Percentiles rank a stretch among this genome's conserved stretches.
These are phyloP conservation scores for Plotosus lineatus DNA, from an alignment of 2,113 vertebrate genomes.

Conservation along the genomic window DNA sequence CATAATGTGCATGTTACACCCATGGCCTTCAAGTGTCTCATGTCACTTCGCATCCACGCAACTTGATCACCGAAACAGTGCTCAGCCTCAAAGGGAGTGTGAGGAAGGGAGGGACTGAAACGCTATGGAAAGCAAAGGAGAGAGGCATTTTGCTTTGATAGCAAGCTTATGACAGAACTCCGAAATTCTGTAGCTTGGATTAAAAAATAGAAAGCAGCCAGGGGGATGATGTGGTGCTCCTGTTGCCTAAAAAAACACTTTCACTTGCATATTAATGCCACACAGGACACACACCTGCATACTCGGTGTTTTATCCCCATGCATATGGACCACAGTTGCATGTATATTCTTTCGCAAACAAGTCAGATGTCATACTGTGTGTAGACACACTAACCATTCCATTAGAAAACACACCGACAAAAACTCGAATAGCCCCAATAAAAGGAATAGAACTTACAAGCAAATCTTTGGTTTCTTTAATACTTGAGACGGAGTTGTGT, in stretches of 20 bases:
- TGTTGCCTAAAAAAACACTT: not conserved
- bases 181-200: not conserved
- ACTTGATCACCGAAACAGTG: conserved; percentile 17
- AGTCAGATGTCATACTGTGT: not conserved
- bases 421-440: not conserved
- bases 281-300: not conserved
- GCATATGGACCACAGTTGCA: not conserved
- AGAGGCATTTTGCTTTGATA: conserved; percentile 20
- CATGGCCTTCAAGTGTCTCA: conserved; percentile 34
- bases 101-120: conserved; percentile 38
- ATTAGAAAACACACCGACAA: conserved; percentile 1
- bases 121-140: not conserved
- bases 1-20: conserved; percentile 61
- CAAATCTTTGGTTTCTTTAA: not conserved
- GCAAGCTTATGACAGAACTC: not conserved
- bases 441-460: not conserved
- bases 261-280: conserved; percentile 26
- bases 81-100: conserved; percentile 11
- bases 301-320: not conserved
- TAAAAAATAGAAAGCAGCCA: conserved; percentile 8
- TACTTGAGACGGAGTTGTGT: not conserved
- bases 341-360: conserved; percentile 5
- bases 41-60: conserved; percentile 64
- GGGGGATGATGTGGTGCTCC: not conserved
- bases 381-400: not conserved